A percentile compares a stretch with the other conserved stretches of the same genome.
phyloP scores from a whole-genome alignment of 2,888 invertebrate genomes.

The Rhagophthalmus giganteus region DNA sequence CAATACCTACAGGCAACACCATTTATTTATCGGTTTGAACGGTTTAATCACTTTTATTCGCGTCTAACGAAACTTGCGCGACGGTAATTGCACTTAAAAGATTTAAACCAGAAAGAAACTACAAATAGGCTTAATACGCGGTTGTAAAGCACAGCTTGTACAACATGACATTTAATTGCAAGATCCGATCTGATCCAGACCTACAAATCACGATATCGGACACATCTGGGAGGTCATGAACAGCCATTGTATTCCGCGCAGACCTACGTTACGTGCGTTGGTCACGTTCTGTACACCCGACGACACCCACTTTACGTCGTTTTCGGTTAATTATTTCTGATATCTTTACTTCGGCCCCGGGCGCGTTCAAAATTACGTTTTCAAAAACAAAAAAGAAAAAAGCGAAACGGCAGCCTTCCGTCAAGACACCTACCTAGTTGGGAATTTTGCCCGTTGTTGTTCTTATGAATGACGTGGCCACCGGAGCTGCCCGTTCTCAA shows the following conservation, averaged over 20 bases:
- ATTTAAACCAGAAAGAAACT: conserved; percentile 14
- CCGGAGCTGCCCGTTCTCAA: conserved; percentile 27
- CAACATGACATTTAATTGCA: conserved; percentile 49
- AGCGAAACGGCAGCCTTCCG: no score
- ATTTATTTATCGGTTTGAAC: no score
- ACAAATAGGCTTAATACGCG: conserved; percentile 28
- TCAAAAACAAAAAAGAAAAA: no score
- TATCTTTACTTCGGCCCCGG: no score
- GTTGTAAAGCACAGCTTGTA: conserved; percentile 42
- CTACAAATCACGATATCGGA: conserved; percentile 48
- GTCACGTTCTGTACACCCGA: conserved; percentile 30
- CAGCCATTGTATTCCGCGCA: conserved; percentile 37
- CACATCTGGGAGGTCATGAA: conserved; percentile 42
- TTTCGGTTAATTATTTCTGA: no score
- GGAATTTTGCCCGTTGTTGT: conserved; percentile 17
- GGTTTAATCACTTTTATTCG: no score
- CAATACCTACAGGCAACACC: no score
- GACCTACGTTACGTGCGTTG: conserved; percentile 33
- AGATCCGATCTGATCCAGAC: conserved; percentile 49
- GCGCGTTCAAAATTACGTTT: no score
- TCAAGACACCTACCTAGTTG: no score
- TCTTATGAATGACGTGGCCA: conserved; percentile 26
- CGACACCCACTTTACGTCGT: no score
- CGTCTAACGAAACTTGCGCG: no score
- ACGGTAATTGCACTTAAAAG: no score